phyloP scores from a whole-genome alignment of 64 coral and sea anemone genomes.

The Stichodactyla helianthus region DNA sequence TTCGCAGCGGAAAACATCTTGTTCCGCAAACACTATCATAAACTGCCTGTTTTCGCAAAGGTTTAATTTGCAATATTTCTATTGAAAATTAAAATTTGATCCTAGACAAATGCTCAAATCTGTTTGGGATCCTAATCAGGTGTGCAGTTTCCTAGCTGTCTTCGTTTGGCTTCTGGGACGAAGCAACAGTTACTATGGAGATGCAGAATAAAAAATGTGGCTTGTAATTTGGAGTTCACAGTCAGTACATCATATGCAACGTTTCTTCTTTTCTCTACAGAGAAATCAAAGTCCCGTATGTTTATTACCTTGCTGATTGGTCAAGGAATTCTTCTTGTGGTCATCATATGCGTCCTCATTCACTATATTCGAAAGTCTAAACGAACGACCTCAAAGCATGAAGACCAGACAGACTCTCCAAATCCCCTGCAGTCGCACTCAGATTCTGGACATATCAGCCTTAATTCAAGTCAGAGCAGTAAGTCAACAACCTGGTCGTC shows the following conservation, averaged over 20 bases:
- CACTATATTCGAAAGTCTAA: slow-evolving; percentile 57
- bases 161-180: too few relatives aligned
- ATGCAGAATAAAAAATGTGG: too few relatives aligned
- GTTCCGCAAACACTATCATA: too few relatives aligned
- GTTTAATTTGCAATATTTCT: too few relatives aligned
- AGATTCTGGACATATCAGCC: slow-evolving; percentile 7
- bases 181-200: too few relatives aligned
- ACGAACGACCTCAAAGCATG: background rate
- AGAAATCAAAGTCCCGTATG: slow-evolving; percentile 18
- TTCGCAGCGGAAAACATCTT: too few relatives aligned
- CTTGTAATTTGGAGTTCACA: too few relatives aligned
- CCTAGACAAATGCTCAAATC: too few relatives aligned
- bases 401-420: background rate
- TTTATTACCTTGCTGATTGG: slow-evolving; percentile 56
- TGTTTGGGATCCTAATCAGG: too few relatives aligned
- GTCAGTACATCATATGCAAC: background rate
- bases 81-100: too few relatives aligned
- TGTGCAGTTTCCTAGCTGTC: too few relatives aligned
- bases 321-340: slow-evolving; percentile 33
- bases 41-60: too few relatives aligned
- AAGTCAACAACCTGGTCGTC: background rate
- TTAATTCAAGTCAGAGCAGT: background rate
- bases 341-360: slow-evolving; percentile 47
- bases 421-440: background rate
- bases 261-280: background rate